These are phyloP conservation scores for Melanophora roralis DNA, from an alignment of 2,888 invertebrate genomes.

Conservation along the genomic window DNA sequence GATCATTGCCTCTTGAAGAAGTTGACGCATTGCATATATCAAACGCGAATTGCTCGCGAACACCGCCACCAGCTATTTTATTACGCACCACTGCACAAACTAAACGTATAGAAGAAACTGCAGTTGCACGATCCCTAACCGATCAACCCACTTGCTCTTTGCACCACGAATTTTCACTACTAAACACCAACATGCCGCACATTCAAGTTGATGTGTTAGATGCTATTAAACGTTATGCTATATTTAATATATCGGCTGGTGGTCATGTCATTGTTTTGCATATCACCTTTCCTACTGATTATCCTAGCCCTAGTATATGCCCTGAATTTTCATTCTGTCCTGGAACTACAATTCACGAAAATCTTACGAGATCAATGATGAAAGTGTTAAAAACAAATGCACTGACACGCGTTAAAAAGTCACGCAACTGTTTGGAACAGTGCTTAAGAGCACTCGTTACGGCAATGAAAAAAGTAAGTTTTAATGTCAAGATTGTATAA, in stretches of 20 bases:
- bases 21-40: conserved; percentile 64
- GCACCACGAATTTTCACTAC: conserved; percentile 86
- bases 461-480: conserved; percentile 79
- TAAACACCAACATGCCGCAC: conserved; percentile 86
- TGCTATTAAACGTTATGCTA: conserved; percentile 79
- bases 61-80: conserved; percentile 69
- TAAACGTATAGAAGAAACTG: conserved; percentile 70
- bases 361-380: conserved; percentile 84
- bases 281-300: conserved; percentile 84
- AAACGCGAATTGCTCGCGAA: conserved; percentile 74
- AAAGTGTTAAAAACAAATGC: conserved; percentile 90
- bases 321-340: conserved; percentile 83
- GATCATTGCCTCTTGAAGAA: conserved; percentile 68
- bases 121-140: conserved; percentile 72
- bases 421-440: conserved; percentile 91
- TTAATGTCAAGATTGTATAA: not conserved
- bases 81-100: conserved; percentile 4
- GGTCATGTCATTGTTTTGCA: conserved; percentile 79
- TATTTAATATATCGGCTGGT: conserved; percentile 74
- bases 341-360: conserved; percentile 84
- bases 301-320: conserved; percentile 83
- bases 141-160: conserved; percentile 78
- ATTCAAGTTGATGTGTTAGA: conserved; percentile 80
- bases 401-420: conserved; percentile 88
- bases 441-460: conserved; percentile 86